Conservation (phyloP, 2,888 invertebrate genomes). For the Gasteruption jaculator region DNA sequence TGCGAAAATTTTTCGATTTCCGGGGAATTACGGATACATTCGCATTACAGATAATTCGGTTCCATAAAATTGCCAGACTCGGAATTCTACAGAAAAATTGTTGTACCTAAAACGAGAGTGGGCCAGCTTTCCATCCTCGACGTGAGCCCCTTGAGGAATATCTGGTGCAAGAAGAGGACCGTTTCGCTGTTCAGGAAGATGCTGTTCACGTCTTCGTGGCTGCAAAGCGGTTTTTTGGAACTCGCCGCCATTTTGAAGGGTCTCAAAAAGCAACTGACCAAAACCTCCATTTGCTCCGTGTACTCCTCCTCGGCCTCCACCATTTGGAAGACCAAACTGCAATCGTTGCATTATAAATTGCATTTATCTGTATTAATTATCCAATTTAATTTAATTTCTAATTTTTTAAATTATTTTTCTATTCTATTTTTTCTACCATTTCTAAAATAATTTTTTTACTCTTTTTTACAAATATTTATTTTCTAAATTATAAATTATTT, state of each 20-base stretch:
- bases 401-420: not conserved
- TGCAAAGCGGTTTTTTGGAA: slow-evolving; percentile 87
- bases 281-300: slow-evolving; percentile 81
- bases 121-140: slow-evolving; percentile 93
- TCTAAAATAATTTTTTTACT: too few species aligned
- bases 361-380: too few species aligned
- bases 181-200: slow-evolving; percentile 92
- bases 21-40: too few species aligned
- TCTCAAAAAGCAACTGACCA: slow-evolving; percentile 81
- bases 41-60: slow-evolving; percentile 2
- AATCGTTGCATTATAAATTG: too few species aligned
- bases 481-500: too few species aligned
- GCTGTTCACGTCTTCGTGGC: slow-evolving; percentile 90
- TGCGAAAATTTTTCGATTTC: too few species aligned
- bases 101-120: slow-evolving; percentile 79
- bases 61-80: not conserved
- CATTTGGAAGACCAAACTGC: slow-evolving; percentile 81
- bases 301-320: slow-evolving; percentile 93
- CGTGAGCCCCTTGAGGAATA: slow-evolving; percentile 87
- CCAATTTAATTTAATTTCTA: too few species aligned
- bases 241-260: slow-evolving; percentile 93
- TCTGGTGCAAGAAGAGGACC: slow-evolving; percentile 87
- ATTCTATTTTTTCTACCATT: not conserved
- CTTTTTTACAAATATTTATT: not conserved
- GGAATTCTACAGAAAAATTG: not conserved